Evolutionary conservation across 2,888 invertebrate species (phyloP), one percentile per base, ranked within the genome.

Genomic region (Scotopteryx bipunctaria): DNA sequence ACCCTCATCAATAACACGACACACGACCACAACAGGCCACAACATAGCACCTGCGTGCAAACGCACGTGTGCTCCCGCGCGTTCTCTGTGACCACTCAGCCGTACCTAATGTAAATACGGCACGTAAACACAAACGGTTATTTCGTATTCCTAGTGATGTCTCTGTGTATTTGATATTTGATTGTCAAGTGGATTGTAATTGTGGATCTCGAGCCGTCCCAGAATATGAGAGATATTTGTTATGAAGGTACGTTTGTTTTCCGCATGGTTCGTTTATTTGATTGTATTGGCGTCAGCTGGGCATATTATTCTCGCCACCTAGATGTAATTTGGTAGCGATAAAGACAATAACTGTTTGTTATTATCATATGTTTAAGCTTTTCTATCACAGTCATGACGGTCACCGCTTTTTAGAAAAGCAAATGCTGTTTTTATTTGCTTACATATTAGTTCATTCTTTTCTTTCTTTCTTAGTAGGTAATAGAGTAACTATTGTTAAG

Each of bases 171-270:
- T 70, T 67, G 67, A 68, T 73, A 73, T 74, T 67, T 69, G 67
- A 68, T 66, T 70, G 57, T 64, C 66, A 60, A 73, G 81, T 81
- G 83, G 74, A 78, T 80, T 79, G 66, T 77, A 67, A 61, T 65
- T 71, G 76, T 73, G 79, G 77, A 75, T 72, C 49, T 55, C 55
- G 56, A 56, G 57, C 47, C 58, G 55, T 60, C 44, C 41, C 40
- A 41, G 49, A 61, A 57, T 27, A 75, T 76, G 73, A 54, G 55
- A 59, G 38, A 61, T 63, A 64, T 66, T 64, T 43, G 16, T 47
- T 55, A 63, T 57, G 55, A 77, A 67, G 77, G 77, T 76, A 54
- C 67, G 70, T 48, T 49, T 8, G 67, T 41, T 54, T 51, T 55
- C 46, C 19, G 48, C 53, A 42, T 49, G 37, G 38, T 32, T 49